phyloP scores from a whole-genome alignment of 2,797 vertebrate species.

The Acanthopagrus latus region DNA sequence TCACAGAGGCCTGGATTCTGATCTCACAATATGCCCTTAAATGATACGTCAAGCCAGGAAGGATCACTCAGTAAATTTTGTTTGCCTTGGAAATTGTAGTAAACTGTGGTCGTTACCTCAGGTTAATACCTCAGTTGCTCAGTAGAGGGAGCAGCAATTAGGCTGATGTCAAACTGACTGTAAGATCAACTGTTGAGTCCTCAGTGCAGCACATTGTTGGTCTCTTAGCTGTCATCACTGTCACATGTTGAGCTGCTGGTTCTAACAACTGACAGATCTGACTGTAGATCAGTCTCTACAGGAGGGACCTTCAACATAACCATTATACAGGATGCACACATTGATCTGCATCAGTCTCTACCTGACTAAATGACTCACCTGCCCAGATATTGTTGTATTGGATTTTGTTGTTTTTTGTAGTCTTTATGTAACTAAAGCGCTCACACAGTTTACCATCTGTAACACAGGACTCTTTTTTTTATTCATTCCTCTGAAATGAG shows the following conservation, averaged over 20 bases:
- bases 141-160: conserved; percentile 53
- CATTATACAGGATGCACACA: background rate
- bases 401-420: background rate
- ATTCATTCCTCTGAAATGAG: conserved; percentile 43
- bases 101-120: background rate
- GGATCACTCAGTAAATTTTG: background rate
- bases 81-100: conserved; percentile 8
- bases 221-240: conserved; percentile 49
- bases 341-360: background rate
- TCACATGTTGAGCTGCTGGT: conserved; percentile 25
- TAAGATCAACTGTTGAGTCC: background rate
- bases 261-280: conserved; percentile 20
- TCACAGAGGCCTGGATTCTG: background rate
- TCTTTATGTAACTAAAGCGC: background rate
- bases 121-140: conserved; percentile 52
- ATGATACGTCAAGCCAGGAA: background rate
- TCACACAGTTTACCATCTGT: conserved; percentile 18
- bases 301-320: conserved; percentile 4
- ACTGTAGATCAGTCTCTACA: conserved; percentile 5
- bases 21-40: background rate
- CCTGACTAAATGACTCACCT: background rate
- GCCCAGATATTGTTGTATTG: background rate
- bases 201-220: conserved; percentile 1
- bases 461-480: background rate
- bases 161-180: background rate